A percentile compares a stretch with the other conserved stretches of the same genome.
Conservation (phyloP, 2,888 invertebrate species). For the Brenthis hecate region DNA sequence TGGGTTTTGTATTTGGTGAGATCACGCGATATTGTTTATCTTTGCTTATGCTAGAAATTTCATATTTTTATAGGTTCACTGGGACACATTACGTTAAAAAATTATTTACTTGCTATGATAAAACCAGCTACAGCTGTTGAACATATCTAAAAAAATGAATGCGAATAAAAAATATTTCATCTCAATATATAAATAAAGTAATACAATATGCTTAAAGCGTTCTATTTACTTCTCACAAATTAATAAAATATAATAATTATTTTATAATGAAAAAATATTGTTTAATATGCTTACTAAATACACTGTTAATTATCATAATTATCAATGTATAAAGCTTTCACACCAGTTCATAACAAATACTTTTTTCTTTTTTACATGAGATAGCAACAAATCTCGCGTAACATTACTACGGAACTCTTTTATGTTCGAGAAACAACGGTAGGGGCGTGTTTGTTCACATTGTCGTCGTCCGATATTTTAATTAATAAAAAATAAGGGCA, state of each 20-base stretch:
- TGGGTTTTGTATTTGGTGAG: slow-evolving; percentile 20
- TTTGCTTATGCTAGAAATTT: slow-evolving; percentile 10
- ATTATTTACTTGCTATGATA: too few species aligned
- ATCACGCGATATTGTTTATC: slow-evolving; percentile 25
- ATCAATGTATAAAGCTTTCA: slow-evolving; percentile 10
- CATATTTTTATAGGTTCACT: not conserved
- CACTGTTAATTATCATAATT: not conserved
- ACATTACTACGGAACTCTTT: slow-evolving; percentile 56
- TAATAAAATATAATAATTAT: too few species aligned
- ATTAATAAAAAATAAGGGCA: not conserved
- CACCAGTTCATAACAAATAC: slow-evolving; percentile 28
- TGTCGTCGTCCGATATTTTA: slow-evolving; percentile 17
- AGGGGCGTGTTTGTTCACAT: slow-evolving; percentile 48
- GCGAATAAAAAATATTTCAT: too few species aligned
- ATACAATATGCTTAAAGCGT: too few species aligned
- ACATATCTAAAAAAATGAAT: too few species aligned
- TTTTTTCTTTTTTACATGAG: slow-evolving; percentile 43
- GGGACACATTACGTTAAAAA: not conserved
- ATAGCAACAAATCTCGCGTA: slow-evolving; percentile 60
- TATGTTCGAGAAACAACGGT: slow-evolving; percentile 66
- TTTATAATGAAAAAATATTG: too few species aligned
- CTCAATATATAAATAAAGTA: too few species aligned
- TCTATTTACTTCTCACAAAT: too few species aligned
- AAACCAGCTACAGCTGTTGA: too few species aligned
- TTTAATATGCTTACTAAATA: too few species aligned